Evolutionary conservation across 2,797 vertebrate species (phyloP).

Genomic region (Trematomus bernacchii): DNA sequence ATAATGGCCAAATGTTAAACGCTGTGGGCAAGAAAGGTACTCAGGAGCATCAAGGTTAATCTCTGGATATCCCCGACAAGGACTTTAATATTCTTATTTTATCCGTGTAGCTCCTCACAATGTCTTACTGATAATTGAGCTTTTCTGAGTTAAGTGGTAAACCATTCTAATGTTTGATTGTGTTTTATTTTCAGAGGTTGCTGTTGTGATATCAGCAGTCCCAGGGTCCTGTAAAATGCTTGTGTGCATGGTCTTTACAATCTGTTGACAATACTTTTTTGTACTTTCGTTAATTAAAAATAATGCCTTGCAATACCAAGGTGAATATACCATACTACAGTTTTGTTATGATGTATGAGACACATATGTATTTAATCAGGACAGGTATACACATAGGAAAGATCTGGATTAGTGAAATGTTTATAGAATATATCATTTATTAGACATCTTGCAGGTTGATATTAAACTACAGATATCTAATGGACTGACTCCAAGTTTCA

Average conservation of each 20-base stretch:
- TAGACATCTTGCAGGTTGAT: neutral
- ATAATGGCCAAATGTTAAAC: slow-evolving; percentile 25
- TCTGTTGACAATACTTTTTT: neutral
- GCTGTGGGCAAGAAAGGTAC: slow-evolving; percentile 16
- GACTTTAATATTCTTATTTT: slow-evolving; percentile 22
- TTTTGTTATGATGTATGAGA: neutral
- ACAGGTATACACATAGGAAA: neutral
- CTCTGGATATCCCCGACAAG: slow-evolving; percentile 21
- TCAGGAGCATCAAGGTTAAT: slow-evolving; percentile 47
- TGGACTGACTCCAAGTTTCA: neutral
- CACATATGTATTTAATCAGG: neutral
- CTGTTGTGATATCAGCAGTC: neutral
- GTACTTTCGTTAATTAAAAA: neutral
- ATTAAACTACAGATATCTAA: neutral
- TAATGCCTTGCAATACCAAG: neutral
- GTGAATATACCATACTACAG: too few relatives aligned
- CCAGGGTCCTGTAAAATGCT: neutral
- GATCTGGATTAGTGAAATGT: neutral
- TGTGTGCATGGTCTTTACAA: neutral
- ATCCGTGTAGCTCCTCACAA: neutral
- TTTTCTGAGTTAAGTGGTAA: neutral
- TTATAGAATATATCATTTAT: neutral
- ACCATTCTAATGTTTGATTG: too few relatives aligned
- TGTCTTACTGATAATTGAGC: neutral
- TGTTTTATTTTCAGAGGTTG: neutral